Evolutionary conservation across 1,140 invertebrate species (phyloP).

Genomic region (Orchesella cincta): DNA sequence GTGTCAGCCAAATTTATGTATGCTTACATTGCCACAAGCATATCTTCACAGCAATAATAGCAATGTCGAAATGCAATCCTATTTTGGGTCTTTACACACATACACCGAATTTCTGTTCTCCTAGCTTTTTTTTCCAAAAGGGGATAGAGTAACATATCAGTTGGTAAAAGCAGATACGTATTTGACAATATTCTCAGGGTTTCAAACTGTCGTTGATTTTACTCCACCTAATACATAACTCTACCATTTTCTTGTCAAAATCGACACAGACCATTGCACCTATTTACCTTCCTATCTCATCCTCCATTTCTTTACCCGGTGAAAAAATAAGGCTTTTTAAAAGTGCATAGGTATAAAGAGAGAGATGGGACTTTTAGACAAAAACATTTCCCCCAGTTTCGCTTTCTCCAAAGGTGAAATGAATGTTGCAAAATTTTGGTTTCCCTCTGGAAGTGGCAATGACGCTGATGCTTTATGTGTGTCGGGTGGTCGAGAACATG

Average conservation of each 20-base stretch:
- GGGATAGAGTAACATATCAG: too few relatives aligned
- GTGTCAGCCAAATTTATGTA: slow-evolving; percentile 18
- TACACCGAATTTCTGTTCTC: too few relatives aligned
- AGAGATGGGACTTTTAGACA: too few relatives aligned
- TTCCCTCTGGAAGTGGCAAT: too few relatives aligned
- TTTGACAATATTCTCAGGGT: too few relatives aligned
- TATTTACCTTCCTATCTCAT: background rate
- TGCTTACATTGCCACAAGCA: slow-evolving; percentile 8
- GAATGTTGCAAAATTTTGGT: background rate
- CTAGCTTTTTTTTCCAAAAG: too few relatives aligned
- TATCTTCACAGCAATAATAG: background rate
- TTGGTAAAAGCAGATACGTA: too few relatives aligned
- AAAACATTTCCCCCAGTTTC: too few relatives aligned
- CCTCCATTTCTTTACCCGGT: background rate
- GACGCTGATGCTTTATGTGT: background rate
- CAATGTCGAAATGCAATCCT: background rate
- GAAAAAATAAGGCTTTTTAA: background rate
- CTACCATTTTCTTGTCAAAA: slow-evolving; percentile 5
- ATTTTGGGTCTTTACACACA: too few relatives aligned
- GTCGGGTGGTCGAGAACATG: background rate
- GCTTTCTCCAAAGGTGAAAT: too few relatives aligned
- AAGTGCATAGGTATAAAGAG: background rate
- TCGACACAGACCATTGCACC: background rate
- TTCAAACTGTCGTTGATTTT: too few relatives aligned
- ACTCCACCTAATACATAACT: background rate